A percentile compares a stretch with the other conserved stretches of the same genome.
Evolutionary conservation across 2,888 invertebrate genomes (phyloP).

Genomic region (Eurytoma adleriae): DNA sequence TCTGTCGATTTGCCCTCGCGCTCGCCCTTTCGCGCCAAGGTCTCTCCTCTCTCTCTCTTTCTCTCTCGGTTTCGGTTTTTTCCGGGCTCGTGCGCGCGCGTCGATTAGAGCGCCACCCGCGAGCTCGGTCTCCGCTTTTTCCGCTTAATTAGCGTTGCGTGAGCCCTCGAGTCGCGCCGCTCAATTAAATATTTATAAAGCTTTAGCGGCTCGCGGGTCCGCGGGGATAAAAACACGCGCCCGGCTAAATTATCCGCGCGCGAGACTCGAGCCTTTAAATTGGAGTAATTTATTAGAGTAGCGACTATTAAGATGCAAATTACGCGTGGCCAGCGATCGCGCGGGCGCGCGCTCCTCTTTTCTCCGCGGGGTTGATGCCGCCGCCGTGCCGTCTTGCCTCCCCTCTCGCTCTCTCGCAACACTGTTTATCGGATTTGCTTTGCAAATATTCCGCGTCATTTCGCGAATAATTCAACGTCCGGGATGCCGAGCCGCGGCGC

Average conservation of each 20-base stretch:
- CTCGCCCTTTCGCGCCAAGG: conserved; percentile 14
- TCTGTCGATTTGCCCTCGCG: neutral
- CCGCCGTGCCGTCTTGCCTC: neutral
- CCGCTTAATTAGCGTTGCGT: conserved; percentile 38
- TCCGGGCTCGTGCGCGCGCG: neutral
- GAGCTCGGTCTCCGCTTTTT: conserved; percentile 7
- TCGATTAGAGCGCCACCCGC: conserved; percentile 1
- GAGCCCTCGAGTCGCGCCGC: conserved; percentile 16
- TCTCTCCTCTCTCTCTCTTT: neutral
- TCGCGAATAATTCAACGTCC: neutral
- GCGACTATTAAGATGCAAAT: conserved; percentile 48
- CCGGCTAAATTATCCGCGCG: conserved; percentile 28
- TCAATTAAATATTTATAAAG: conserved; percentile 48
- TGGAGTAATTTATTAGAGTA: conserved; percentile 41
- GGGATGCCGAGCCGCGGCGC: neutral
- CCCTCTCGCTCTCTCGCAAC: neutral
- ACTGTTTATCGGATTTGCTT: conserved; percentile 11
- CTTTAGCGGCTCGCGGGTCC: neutral
- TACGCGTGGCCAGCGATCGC: conserved; percentile 2
- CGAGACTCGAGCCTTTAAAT: conserved; percentile 23
- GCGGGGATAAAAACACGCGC: neutral
- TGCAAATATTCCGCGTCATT: conserved; percentile 12
- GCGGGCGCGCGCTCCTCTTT: conserved; percentile 9
- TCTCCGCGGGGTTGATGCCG: neutral
- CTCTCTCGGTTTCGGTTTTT: neutral